These are phyloP conservation scores for Entomobrya multifasciata DNA, from an alignment of 2,888 invertebrate genomes.

Conservation along the genomic window DNA sequence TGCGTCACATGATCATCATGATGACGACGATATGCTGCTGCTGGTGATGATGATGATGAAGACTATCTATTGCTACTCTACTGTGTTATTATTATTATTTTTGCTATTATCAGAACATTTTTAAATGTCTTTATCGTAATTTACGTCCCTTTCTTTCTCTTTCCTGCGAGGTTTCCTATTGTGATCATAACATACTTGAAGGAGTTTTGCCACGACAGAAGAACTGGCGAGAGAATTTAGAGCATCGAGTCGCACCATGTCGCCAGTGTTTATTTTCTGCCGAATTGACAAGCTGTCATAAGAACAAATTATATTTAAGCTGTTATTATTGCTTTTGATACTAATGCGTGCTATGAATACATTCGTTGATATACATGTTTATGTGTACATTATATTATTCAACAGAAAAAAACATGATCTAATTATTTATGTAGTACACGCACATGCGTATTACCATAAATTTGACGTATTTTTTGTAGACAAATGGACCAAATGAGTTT, in stretches of 20 bases:
- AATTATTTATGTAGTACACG: not conserved
- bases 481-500: no score
- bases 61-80: not conserved
- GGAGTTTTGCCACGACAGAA: not conserved
- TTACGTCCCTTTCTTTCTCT: not conserved
- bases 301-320: not conserved
- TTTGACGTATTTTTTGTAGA: no score
- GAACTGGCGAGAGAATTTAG: not conserved
- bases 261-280: constrained; percentile 58
- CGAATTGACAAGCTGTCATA: constrained; percentile 67
- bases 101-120: constrained; percentile 30
- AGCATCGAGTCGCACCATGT: constrained; percentile 25
- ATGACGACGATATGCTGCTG: constrained; percentile 4
- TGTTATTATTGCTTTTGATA: no score
- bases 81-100: constrained; percentile 9
- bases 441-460: no score
- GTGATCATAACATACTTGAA: constrained; percentile 19
- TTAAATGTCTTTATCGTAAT: constrained; percentile 11
- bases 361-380: not conserved
- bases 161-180: not conserved
- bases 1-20: constrained; percentile 29
- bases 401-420: not conserved
- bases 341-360: no score
- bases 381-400: not conserved
- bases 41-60: not conserved